Evolutionary conservation across 2,888 invertebrate genomes (phyloP).

Genomic region (Andrena fulva): DNA sequence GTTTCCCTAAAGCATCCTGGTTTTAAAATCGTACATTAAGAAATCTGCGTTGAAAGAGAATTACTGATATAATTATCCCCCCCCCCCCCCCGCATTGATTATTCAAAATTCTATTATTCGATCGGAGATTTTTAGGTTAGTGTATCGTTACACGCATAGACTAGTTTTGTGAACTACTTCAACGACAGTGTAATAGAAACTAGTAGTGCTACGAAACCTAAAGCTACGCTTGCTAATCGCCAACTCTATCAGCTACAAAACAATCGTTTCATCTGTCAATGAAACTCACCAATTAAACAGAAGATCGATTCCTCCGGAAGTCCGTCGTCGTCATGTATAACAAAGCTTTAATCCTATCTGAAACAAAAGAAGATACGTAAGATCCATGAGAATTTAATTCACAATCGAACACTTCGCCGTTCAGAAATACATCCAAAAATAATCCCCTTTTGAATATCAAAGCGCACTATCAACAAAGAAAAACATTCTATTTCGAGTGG

Average conservation of each 20-base stretch:
- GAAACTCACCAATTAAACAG: slow-evolving; percentile 78
- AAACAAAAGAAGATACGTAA: slow-evolving; percentile 28
- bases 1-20: too few relatives aligned
- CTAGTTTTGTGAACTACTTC: background rate
- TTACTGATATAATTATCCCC: too few relatives aligned
- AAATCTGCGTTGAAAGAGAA: too few relatives aligned
- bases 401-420: background rate
- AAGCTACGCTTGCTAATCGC: background rate
- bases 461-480: background rate
- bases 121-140: slow-evolving; percentile 12
- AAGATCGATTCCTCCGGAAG: slow-evolving; percentile 69
- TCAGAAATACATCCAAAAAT: background rate
- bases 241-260: slow-evolving; percentile 4
- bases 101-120: background rate
- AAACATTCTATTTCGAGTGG: background rate
- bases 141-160: background rate
- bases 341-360: slow-evolving; percentile 47
- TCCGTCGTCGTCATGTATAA: slow-evolving; percentile 76
- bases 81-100: too few relatives aligned
- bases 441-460: background rate
- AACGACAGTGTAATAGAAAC: background rate
- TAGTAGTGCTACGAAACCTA: background rate
- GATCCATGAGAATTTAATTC: background rate
- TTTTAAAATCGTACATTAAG: too few relatives aligned
- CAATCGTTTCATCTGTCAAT: slow-evolving; percentile 5